A percentile compares a stretch with the other conserved stretches of the same genome.
Evolutionary conservation across 2,797 vertebrate genomes (phyloP).

Genomic region (Smutsia gigantea): DNA sequence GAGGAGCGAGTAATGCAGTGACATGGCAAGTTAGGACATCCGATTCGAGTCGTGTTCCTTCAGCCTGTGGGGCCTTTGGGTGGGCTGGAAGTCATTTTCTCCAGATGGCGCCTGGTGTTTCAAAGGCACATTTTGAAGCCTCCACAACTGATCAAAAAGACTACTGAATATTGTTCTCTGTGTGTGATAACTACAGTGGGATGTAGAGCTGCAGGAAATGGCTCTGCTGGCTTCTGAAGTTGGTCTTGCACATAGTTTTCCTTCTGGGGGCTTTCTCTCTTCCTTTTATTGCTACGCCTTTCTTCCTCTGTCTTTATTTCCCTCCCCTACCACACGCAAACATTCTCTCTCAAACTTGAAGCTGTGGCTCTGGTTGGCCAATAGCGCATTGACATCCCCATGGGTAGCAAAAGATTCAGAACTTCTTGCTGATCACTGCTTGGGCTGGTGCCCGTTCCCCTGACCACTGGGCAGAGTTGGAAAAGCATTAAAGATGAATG

Average conservation of each 20-base stretch:
- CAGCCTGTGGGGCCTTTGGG: slow-evolving; percentile 52
- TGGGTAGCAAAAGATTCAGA: neutral
- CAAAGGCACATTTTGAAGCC: slow-evolving; percentile 68
- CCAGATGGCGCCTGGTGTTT: slow-evolving; percentile 72
- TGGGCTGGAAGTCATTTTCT: slow-evolving; percentile 73
- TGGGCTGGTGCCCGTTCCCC: neutral
- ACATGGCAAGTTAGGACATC: neutral
- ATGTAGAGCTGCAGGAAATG: neutral
- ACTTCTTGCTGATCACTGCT: neutral
- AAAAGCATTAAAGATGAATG: neutral
- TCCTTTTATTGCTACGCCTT: neutral
- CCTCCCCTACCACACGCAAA: neutral
- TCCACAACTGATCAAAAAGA: slow-evolving; percentile 72
- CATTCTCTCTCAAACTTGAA: neutral
- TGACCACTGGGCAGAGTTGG: neutral
- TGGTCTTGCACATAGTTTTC: neutral
- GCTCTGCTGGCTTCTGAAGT: slow-evolving; percentile 12
- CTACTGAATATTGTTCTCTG: slow-evolving; percentile 58
- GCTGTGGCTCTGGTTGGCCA: neutral
- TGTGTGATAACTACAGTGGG: slow-evolving; percentile 46
- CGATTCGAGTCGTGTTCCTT: neutral
- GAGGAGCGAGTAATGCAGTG: neutral
- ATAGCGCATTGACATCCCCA: neutral
- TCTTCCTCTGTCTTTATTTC: neutral
- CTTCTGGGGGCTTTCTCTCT: neutral